Percentiles rank a stretch among this genome's conserved stretches.
Evolutionary conservation across 2,797 vertebrate species (phyloP).

Genomic region (Ctenopoma kingsleyae): DNA sequence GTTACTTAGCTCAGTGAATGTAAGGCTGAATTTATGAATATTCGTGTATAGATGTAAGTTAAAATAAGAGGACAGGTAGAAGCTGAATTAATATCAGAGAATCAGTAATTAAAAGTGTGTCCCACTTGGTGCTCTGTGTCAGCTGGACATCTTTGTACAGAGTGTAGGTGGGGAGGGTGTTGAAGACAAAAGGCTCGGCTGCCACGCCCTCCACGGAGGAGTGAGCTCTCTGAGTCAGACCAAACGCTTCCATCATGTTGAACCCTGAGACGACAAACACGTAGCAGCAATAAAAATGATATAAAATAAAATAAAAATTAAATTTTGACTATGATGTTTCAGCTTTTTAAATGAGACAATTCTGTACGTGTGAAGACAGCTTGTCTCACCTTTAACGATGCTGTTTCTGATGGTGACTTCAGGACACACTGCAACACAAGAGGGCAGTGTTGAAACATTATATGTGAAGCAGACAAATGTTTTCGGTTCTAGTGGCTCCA

Average conservation of each 20-base stretch:
- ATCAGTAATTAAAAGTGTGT: not conserved
- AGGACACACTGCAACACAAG: slow-evolving; percentile 83
- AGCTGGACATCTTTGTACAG: slow-evolving; percentile 91
- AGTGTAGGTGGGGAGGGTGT: slow-evolving; percentile 85
- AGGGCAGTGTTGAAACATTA: slow-evolving; percentile 25
- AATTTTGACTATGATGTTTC: no score
- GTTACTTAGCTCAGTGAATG: no score
- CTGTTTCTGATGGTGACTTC: slow-evolving; percentile 85
- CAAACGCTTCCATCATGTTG: slow-evolving; percentile 94
- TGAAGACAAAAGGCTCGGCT: slow-evolving; percentile 89
- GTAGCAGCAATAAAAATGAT: not conserved
- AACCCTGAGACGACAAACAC: slow-evolving; percentile 84
- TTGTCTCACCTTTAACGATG: slow-evolving; percentile 80
- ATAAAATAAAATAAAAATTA: no score
- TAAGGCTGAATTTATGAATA: no score
- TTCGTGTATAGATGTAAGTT: not conserved
- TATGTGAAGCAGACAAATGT: not conserved
- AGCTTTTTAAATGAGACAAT: not conserved
- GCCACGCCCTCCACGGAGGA: slow-evolving; percentile 90
- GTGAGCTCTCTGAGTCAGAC: slow-evolving; percentile 88
- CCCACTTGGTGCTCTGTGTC: slow-evolving; percentile 90
- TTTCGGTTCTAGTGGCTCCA: not conserved
- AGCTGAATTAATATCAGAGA: not conserved
- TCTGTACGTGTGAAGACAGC: not conserved
- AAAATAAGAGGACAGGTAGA: not conserved